phyloP scores from a whole-genome alignment of 2,888 invertebrate genomes.

The Drosophila subquinaria region DNA sequence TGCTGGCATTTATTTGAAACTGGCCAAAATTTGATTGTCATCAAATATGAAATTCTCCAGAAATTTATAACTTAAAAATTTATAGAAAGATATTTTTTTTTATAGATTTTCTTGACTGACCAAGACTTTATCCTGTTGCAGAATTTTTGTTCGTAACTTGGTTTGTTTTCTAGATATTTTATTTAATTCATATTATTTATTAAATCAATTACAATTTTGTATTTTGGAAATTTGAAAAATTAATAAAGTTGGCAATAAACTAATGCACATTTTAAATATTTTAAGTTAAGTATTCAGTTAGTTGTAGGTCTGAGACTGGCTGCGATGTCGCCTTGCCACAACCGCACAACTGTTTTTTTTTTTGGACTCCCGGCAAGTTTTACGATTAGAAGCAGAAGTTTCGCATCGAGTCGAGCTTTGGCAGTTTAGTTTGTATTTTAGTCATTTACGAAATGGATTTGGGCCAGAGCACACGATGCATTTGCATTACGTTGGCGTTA shows the following conservation, averaged over 20 bases:
- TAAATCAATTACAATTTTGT: not conserved
- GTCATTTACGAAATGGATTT: slow-evolving; percentile 74
- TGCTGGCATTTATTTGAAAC: slow-evolving; percentile 1
- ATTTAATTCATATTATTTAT: not conserved
- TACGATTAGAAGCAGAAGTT: slow-evolving; percentile 14
- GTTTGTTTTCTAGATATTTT: not conserved
- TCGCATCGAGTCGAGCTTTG: slow-evolving; percentile 2
- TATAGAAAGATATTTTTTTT: not conserved
- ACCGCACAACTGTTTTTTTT: slow-evolving; percentile 42
- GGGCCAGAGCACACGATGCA: slow-evolving; percentile 54
- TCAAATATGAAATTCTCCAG: slow-evolving; percentile 8
- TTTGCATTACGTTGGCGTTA: slow-evolving; percentile 51
- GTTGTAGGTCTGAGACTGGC: slow-evolving; percentile 1
- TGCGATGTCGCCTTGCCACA: slow-evolving; percentile 20
- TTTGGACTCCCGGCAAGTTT: not conserved
- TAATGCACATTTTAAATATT: too few species aligned
- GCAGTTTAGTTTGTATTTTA: slow-evolving; percentile 12
- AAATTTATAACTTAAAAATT: slow-evolving; percentile 4
- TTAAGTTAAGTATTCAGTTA: not conserved
- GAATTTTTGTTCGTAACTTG: not conserved
- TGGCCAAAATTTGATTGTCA: slow-evolving; percentile 7
- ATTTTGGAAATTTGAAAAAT: not conserved
- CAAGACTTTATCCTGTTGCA: not conserved
- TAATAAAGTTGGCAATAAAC: not conserved
- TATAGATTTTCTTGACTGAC: not conserved